phyloP scores from a whole-genome alignment of 2,797 vertebrate species.

The Notoglanidium macrostoma region DNA sequence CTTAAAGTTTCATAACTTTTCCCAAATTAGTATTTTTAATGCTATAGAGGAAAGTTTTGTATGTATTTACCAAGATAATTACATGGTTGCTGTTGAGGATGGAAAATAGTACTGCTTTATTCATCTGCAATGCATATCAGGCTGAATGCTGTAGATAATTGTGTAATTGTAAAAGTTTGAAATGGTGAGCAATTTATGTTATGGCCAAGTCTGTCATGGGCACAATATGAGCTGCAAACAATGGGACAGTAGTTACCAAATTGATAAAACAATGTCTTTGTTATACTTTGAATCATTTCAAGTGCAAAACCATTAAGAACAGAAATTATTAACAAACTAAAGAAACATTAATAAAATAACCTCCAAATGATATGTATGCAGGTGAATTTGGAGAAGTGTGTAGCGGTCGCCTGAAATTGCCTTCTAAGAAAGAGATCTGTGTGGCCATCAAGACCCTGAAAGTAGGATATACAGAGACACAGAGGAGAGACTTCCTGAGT shows the following conservation, averaged over 20 bases:
- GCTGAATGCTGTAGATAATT: constrained; percentile 4
- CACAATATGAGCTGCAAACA: constrained; percentile 13
- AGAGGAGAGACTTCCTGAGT: constrained; percentile 93
- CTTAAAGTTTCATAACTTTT: constrained; percentile 42
- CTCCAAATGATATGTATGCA: constrained; percentile 56
- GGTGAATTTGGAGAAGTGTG: constrained; percentile 98
- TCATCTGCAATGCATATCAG: constrained; percentile 13
- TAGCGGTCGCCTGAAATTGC: constrained; percentile 91
- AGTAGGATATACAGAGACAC: constrained; percentile 95
- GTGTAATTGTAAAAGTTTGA: not conserved
- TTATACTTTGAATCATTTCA: not conserved
- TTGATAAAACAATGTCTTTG: not conserved
- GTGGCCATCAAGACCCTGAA: constrained; percentile 98
- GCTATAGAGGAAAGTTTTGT: not conserved
- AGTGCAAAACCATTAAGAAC: not conserved
- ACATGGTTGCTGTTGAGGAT: not conserved
- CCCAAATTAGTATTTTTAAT: not conserved
- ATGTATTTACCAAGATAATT: not conserved
- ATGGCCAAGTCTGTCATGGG: not conserved
- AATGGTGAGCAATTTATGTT: not conserved
- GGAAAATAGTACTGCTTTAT: constrained; percentile 8
- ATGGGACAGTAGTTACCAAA: not conserved
- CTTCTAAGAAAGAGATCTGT: constrained; percentile 95
- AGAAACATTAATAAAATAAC: not conserved
- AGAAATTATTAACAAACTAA: not conserved